phyloP scores from a whole-genome alignment of 2,113 vertebrate genomes.

The Corvus moneduloides region DNA sequence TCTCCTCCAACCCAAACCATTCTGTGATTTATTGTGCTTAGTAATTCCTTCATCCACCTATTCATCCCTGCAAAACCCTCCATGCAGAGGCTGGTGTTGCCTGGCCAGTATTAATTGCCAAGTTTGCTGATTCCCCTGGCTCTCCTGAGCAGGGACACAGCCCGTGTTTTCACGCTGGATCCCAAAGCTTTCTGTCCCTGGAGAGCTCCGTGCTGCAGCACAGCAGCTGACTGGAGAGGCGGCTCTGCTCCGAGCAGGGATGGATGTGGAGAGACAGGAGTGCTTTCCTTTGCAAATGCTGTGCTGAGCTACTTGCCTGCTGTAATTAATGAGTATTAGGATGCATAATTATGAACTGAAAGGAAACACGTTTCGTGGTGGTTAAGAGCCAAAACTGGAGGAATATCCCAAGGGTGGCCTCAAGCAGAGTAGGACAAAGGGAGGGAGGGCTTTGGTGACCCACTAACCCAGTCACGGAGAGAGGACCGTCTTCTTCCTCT shows the following conservation, averaged over 20 bases:
- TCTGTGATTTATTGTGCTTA: neutral
- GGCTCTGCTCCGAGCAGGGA: neutral
- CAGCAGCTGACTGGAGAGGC: slow-evolving; percentile 26
- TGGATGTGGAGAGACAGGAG: neutral
- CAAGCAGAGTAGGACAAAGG: neutral
- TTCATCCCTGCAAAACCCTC: neutral
- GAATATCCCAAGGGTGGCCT: neutral
- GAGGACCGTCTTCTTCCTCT: neutral
- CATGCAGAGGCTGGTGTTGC: rapidly evolving
- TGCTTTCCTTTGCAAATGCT: slow-evolving; percentile 18
- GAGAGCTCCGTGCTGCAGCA: neutral
- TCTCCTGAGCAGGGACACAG: neutral
- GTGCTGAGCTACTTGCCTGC: slow-evolving; percentile 50
- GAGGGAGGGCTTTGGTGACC: neutral
- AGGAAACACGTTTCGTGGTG: neutral
- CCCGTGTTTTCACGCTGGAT: rapidly evolving
- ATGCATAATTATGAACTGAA: slow-evolving; percentile 60
- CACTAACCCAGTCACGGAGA: neutral
- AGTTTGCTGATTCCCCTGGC: neutral
- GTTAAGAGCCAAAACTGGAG: slow-evolving; percentile 11
- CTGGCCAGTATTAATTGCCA: neutral
- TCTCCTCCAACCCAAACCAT: neutral
- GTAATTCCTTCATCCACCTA: neutral
- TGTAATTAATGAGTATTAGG: slow-evolving; percentile 62
- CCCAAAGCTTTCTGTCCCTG: neutral